A percentile compares a stretch with the other conserved stretches of the same genome.
Evolutionary conservation across 2,888 invertebrate species (phyloP).

Genomic region (Lasioglossum malachurum): DNA sequence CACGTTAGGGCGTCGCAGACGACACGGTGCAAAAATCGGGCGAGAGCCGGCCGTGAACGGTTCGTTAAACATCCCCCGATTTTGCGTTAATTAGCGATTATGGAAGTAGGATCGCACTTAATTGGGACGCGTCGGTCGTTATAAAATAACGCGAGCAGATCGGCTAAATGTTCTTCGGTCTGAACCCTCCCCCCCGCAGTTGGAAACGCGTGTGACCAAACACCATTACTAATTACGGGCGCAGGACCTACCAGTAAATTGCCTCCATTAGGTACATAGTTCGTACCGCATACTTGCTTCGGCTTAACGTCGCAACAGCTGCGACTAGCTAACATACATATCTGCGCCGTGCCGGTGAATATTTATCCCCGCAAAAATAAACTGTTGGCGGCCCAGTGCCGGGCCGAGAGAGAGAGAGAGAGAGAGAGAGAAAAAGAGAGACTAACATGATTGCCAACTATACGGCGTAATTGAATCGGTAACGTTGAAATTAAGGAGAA

Average conservation of each 20-base stretch:
- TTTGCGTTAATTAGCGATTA: slow-evolving; percentile 64
- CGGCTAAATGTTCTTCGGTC: slow-evolving; percentile 48
- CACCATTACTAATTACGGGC: slow-evolving; percentile 69
- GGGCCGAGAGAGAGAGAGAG: neutral
- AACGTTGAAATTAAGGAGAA: neutral
- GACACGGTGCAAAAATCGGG: slow-evolving; percentile 32
- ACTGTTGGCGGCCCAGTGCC: neutral
- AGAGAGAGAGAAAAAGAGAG: neutral
- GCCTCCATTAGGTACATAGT: slow-evolving; percentile 64
- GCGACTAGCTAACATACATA: slow-evolving; percentile 40
- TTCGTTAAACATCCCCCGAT: slow-evolving; percentile 57
- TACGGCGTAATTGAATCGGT: neutral
- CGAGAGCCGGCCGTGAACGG: neutral
- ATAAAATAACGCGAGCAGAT: slow-evolving; percentile 59
- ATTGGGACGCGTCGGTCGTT: slow-evolving; percentile 49
- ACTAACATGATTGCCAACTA: neutral
- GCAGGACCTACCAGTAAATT: slow-evolving; percentile 65
- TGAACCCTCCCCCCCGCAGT: slow-evolving; percentile 10
- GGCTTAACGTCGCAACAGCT: slow-evolving; percentile 66
- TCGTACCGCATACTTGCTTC: slow-evolving; percentile 59
- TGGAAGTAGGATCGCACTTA: slow-evolving; percentile 60
- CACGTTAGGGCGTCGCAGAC: slow-evolving; percentile 1
- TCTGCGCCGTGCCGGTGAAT: slow-evolving; percentile 31
- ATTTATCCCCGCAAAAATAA: slow-evolving; percentile 45
- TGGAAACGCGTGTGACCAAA: slow-evolving; percentile 64